Percentiles rank a stretch among this genome's conserved stretches.
phyloP scores from a whole-genome alignment of 2,888 invertebrate genomes.

The Melanargia galathea region DNA sequence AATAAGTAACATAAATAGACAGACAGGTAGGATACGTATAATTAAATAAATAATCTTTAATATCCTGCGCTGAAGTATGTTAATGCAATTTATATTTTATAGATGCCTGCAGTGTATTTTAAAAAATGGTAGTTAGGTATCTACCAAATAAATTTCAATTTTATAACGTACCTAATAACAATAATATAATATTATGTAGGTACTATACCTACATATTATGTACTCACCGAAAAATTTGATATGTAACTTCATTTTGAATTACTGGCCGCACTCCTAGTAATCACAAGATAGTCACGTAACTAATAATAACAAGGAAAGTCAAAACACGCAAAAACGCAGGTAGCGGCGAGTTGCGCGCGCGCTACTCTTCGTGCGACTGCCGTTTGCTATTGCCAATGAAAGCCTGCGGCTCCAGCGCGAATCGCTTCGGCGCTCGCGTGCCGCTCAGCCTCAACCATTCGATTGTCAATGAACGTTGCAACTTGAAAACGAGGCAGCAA shows the following conservation, averaged over 20 bases:
- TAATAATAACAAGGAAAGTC: slow-evolving; percentile 31
- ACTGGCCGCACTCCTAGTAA: slow-evolving; percentile 51
- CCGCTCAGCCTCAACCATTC: slow-evolving; percentile 53
- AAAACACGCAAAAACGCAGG: slow-evolving; percentile 48
- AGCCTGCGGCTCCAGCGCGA: slow-evolving; percentile 43
- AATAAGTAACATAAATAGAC: not conserved
- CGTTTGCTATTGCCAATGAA: slow-evolving; percentile 53
- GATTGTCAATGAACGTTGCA: slow-evolving; percentile 52
- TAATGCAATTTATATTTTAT: not conserved
- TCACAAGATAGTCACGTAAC: slow-evolving; percentile 50
- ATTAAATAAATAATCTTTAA: not conserved
- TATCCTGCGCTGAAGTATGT: not conserved
- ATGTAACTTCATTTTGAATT: slow-evolving; percentile 66
- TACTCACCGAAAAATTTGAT: slow-evolving; percentile 70
- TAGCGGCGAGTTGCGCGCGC: slow-evolving; percentile 63
- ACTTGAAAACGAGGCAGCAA: slow-evolving; percentile 22
- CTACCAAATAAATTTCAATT: too few species aligned
- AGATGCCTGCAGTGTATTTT: too few species aligned
- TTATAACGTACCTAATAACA: too few species aligned
- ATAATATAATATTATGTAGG: too few species aligned
- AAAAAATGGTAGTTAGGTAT: too few species aligned
- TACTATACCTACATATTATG: too few species aligned
- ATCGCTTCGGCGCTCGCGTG: slow-evolving; percentile 53
- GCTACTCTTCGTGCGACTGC: slow-evolving; percentile 68
- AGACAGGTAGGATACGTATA: not conserved